Base-by-base conservation (phyloP, 2,888 invertebrate species). In the Labia minor region DNA sequence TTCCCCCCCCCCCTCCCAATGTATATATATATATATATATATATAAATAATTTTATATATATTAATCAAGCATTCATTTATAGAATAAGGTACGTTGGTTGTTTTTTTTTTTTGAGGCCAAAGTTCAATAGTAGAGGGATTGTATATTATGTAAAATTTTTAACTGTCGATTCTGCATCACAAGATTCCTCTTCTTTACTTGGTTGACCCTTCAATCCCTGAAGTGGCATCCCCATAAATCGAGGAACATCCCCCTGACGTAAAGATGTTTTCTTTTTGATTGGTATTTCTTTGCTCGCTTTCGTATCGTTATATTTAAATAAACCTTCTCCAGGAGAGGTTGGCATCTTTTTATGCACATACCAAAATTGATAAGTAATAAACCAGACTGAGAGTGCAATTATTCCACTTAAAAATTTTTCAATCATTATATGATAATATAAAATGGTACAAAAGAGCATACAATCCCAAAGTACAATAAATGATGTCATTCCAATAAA, bases 361-460 rank as follows among this genome's bases (percentile, higher is more conserved):
- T 86, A 92, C 88, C 89, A 90, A 72, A 87, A 83, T 69, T 87
- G 83, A 76, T 97, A 97, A 0, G 92, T 93, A 20, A 92, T 78
- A 80, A 89, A 95, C 96, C 96, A 97, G 33, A 90, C 89, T 3
- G 88, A 75, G 72, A 95, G 86, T 10, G 95, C 96, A 73, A 91
- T 81, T n/a, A 88, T 81, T 19, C 92, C 92, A 72, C 92, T 95
- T 0, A 92, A 77, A 69, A 98, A 87, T 77, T 99, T 98, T 76
- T 99, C 96, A 21, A 94, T 86, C 89, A 97, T 92, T 65, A 90
- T 89, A 77, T 99, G 99, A 78, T 95, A 97, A 77, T 97, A 99
- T 6, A 98, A 76, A 77, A 94, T 88, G 1, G 98, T 97, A 37
- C 89, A 88, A 1, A 95, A 82, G 63, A 99, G 80, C 95, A 97